These are phyloP conservation scores for Campylorhamphus procurvoides DNA, from an alignment of 2,113 vertebrate genomes.

Conservation along the genomic window DNA sequence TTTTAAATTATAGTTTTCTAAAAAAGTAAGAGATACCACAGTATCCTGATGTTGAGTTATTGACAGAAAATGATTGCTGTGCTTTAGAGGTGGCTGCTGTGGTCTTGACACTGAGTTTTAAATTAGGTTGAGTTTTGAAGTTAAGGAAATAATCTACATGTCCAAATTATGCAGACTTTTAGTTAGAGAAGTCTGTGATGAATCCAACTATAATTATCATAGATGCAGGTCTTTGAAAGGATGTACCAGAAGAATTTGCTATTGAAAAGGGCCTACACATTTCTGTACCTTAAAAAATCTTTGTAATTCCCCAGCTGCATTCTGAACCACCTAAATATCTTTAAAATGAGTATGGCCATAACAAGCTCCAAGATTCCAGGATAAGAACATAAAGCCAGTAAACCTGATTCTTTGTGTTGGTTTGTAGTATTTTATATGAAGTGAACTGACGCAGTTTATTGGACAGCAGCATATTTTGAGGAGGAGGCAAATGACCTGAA, in stretches of 20 bases:
- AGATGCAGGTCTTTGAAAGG: background rate
- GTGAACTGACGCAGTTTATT: background rate
- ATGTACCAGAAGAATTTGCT: background rate
- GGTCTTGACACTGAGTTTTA: background rate
- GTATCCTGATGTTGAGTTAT: background rate
- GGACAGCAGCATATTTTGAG: background rate
- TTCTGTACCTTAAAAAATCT: background rate
- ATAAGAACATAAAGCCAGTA: background rate
- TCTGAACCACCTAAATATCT: background rate
- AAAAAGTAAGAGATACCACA: background rate
- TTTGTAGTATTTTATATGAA: background rate
- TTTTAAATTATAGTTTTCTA: slow-evolving; percentile 20
- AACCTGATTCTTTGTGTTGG: background rate
- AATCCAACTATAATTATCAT: background rate
- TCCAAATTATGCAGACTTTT: background rate
- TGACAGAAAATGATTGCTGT: background rate
- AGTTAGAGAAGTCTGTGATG: background rate
- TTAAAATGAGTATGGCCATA: background rate
- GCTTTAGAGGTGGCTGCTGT: background rate
- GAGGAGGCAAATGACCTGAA: background rate
- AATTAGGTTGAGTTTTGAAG: background rate
- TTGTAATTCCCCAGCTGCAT: background rate
- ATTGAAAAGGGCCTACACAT: background rate
- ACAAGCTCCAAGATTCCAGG: background rate
- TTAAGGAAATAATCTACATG: background rate